Evolutionary conservation across 2,113 vertebrate species (phyloP), one percentile per base, ranked within the genome.

Genomic region (Lynx canadensis): DNA sequence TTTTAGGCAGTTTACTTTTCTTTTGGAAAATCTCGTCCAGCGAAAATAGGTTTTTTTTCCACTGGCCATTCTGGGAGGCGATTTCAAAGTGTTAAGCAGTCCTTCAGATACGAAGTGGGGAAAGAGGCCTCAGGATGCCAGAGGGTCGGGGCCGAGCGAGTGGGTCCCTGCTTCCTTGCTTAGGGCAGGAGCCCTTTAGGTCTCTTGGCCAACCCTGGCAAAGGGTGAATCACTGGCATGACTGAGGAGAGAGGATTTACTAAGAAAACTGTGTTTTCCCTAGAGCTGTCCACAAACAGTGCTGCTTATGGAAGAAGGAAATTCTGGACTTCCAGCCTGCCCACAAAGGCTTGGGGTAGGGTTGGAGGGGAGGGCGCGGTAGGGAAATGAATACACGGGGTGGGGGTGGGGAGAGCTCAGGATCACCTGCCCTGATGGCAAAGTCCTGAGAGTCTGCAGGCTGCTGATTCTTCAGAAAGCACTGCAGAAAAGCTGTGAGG

Each of bases 351-450:
- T 66, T n/a, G 13, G 4, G 45, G 48, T 3, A n/a, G 38, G 65
- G 19, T n/a, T 7, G 31, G 29, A 25, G 7, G 10, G 18, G 5
- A 19, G 25, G 33, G 18, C 25, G 1, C 2, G 2, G 8, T 31
- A 18, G 21, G 36, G 7, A 48, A 45, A 5, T 2, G 38, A 76
- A 36, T 13, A 23, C 10, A 9, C 6, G 4, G 76, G 45, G 15
- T 16, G 23, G 57, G 45, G 45, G 15, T 10, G 33, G 4, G 33
- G 16, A 23, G 69, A n/a, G 16, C 15, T 25, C 29, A 15, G n/a
- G 52, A 36, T 25, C 31, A 27, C 21, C 4, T 68, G 36, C 50
- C 29, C 78, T 60, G 63, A 80, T 38, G 14, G 4, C 23, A 27
- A 9, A 50, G 38, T n/a, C 38, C 36, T 7, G 21, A 50, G 38